phyloP scores from a whole-genome alignment of 2,113 vertebrate genomes.

The Neopipo cinnamomea region DNA sequence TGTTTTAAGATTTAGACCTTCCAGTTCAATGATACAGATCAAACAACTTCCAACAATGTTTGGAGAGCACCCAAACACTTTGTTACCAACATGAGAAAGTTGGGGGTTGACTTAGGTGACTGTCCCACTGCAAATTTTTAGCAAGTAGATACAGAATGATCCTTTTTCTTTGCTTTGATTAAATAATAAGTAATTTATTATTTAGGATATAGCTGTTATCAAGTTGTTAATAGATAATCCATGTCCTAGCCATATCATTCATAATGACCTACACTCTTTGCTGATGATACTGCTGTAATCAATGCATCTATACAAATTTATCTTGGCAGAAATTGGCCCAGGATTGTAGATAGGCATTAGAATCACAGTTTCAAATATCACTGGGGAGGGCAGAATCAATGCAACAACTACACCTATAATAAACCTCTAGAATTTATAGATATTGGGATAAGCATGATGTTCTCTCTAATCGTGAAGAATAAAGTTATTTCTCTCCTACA shows the following conservation, averaged over 20 bases:
- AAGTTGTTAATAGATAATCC: not conserved
- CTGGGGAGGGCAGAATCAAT: not conserved
- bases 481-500: not conserved
- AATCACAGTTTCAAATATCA: not conserved
- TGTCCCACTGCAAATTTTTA: not conserved
- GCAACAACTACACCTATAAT: not conserved
- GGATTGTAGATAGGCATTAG: not conserved
- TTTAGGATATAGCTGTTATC: not conserved
- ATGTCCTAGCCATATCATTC: not conserved
- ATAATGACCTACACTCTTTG: not conserved
- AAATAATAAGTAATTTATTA: not conserved
- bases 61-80: not conserved
- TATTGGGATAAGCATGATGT: not conserved
- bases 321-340: not conserved
- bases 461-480: not conserved
- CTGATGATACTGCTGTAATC: not conserved
- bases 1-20: not conserved
- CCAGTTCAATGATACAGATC: not conserved
- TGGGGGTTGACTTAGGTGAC: not conserved
- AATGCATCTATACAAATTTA: not conserved
- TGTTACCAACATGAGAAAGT: not conserved
- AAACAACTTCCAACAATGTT: not conserved
- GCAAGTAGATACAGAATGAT: not conserved
- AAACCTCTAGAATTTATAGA: not conserved
- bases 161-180: not conserved